Evolutionary conservation across 1,140 invertebrate species (phyloP), one percentile per base, ranked within the genome.

Genomic region (Acyrthosiphon pisum): DNA sequence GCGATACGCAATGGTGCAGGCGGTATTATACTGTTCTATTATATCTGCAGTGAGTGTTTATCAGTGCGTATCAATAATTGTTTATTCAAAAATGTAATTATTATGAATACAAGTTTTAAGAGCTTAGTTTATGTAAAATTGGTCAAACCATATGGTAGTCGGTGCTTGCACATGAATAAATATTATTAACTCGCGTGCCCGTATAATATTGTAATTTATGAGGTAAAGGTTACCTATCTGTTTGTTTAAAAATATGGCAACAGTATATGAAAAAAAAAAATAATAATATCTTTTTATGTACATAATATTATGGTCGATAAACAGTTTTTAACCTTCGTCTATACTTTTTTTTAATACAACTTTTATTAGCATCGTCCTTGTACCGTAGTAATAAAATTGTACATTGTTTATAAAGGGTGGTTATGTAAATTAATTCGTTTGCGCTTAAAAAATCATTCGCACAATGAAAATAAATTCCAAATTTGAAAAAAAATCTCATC

Each of bases 101-200:
- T 84, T 41, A 44, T 83, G 60, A 83, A 37, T 83, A 83, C 35
- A 23, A 83, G 35, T 83, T 83, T 37, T 83, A 83, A 83, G 76
- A 35, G 35, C n/a, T 83, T 83, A 7, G 35, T 83, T 83, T 37
- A 83, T 83, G 76, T 37, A 37, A 83, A 83, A n/a, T 76, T 76
- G 60, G 60, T 76, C n/a, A 76, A 83, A 83, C 35, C 76, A 37
- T 83, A 83, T 83, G 35, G 35, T 37, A 35, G 76, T 20, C 35
- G 35, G 4, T 76, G 30, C 60, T 76, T 76, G 18, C 76, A 83
- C n/a, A 23, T 83, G 60, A 76, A 83, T 83, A 22, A 83, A 37
- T 83, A 83, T 83, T 83, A 83, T 37, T 83, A 83, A 83, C 76
- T 37, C 76, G n/a, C 76, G 35, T 83, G 35, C 76, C 76, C n/a